These are phyloP conservation scores for Cheiracanthium punctorium DNA, from an alignment of 2,888 invertebrate genomes.

Conservation along the genomic window DNA sequence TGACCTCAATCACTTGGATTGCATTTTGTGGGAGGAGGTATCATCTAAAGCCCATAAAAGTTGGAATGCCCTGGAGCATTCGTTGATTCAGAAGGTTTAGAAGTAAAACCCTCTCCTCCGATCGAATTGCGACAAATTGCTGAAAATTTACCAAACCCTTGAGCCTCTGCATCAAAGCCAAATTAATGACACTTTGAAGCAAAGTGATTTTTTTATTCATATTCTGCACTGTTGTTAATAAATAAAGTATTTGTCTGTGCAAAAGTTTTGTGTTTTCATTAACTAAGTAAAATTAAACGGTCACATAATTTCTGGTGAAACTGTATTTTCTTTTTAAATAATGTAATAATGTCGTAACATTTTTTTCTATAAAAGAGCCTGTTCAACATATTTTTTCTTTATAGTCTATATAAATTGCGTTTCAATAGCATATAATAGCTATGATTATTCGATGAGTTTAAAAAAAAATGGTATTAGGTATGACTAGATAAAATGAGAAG, in stretches of 20 bases:
- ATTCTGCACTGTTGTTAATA: neutral
- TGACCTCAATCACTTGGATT: neutral
- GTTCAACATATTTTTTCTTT: too few relatives aligned
- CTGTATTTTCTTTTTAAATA: too few relatives aligned
- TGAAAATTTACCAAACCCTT: constrained; percentile 4
- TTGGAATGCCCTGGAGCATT: neutral
- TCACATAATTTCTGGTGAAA: too few relatives aligned
- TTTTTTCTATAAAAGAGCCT: too few relatives aligned
- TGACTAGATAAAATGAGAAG: too few relatives aligned
- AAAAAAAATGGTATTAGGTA: too few relatives aligned
- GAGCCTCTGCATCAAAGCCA: neutral
- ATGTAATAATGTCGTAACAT: too few relatives aligned
- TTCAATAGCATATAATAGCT: too few relatives aligned
- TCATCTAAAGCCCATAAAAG: neutral
- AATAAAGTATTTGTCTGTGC: neutral
- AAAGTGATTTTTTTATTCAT: neutral
- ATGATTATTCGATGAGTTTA: too few relatives aligned
- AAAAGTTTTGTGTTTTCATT: neutral
- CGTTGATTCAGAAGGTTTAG: neutral
- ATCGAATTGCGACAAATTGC: neutral
- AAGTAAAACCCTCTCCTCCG: neutral
- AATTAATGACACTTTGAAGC: neutral
- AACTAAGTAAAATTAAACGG: neutral
- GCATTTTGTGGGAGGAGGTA: neutral
- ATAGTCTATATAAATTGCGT: too few relatives aligned